A percentile compares a stretch with the other conserved stretches of the same genome.
These are phyloP conservation scores for Chelonoidis abingdonii DNA, from an alignment of 2,113 vertebrate genomes.

Conservation along the genomic window DNA sequence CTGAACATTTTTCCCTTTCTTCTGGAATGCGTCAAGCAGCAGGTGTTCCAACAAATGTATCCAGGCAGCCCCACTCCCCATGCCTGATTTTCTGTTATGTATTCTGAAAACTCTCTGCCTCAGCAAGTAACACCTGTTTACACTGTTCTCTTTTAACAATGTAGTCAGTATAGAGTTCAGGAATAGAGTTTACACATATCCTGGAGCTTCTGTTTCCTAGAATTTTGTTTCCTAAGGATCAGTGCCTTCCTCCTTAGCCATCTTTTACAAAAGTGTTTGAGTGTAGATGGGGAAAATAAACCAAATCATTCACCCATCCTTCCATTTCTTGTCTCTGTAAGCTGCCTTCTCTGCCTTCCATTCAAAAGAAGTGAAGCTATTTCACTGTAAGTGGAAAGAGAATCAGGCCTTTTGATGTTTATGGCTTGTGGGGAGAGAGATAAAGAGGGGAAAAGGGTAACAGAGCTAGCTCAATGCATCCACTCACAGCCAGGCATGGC, in stretches of 20 bases:
- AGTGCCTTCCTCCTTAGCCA: background rate
- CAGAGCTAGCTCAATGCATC: background rate
- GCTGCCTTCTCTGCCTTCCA: slow-evolving; percentile 5
- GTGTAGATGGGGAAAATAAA: slow-evolving; percentile 32
- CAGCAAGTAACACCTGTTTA: background rate
- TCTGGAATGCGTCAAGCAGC: background rate
- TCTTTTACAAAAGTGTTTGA: slow-evolving; percentile 4
- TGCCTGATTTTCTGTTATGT: background rate
- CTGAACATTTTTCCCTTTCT: background rate
- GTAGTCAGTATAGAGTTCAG: background rate
- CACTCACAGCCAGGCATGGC: too few relatives aligned
- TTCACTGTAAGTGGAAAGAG: slow-evolving; percentile 23
- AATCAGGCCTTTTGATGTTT: background rate
- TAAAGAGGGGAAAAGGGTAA: background rate
- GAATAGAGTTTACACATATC: slow-evolving; percentile 16
- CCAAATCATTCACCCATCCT: background rate
- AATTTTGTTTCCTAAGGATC: slow-evolving; percentile 31
- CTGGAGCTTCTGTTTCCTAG: background rate
- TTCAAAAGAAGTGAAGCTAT: background rate
- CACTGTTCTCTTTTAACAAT: background rate
- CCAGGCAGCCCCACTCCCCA: background rate
- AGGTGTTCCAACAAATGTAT: background rate
- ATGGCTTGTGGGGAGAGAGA: background rate
- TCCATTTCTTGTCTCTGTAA: slow-evolving; percentile 40
- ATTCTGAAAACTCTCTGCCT: background rate